Conservation (phyloP, 2,888 invertebrate species). For the Oscheius myriophilus region DNA sequence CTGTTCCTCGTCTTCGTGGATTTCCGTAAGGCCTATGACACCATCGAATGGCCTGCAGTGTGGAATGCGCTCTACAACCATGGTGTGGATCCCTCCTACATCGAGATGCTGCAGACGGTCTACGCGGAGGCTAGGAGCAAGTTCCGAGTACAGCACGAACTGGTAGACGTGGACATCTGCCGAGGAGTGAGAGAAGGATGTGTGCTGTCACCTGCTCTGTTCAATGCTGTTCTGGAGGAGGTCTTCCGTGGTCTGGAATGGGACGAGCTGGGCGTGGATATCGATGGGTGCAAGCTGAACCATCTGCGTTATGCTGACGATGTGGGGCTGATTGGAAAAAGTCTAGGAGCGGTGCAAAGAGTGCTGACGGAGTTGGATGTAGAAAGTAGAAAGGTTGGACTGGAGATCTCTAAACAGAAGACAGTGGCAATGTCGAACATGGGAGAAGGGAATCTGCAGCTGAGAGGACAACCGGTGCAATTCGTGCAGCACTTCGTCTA, state of each 20-base stretch:
- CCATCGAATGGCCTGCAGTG: constrained; percentile 19
- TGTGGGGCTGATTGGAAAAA: constrained; percentile 24
- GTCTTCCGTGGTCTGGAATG: constrained; percentile 30
- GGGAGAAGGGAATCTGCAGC: not conserved
- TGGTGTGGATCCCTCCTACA: not conserved
- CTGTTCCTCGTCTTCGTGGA: constrained; percentile 35
- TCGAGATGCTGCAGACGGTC: not conserved
- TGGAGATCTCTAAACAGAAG: constrained; percentile 37
- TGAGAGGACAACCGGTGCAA: constrained; percentile 15
- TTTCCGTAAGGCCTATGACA: constrained; percentile 35
- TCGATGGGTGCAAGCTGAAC: constrained; percentile 29
- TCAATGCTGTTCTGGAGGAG: constrained; percentile 28
- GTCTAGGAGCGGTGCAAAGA: not conserved
- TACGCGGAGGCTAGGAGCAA: not conserved
- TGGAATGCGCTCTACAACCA: constrained; percentile 22
- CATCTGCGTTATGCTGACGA: constrained; percentile 40
- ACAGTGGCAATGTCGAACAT: constrained; percentile 32
- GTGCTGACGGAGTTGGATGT: constrained; percentile 32
- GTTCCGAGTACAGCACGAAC: not conserved
- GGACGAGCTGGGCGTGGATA: constrained; percentile 31
- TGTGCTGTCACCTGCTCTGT: constrained; percentile 26
- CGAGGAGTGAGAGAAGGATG: constrained; percentile 32
- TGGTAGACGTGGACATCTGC: constrained; percentile 5
- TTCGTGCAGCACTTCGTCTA: constrained; percentile 26
- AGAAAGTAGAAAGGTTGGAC: constrained; percentile 19